Percentiles rank a stretch among this genome's conserved stretches.
phyloP scores from a whole-genome alignment of 2,113 vertebrate genomes.

The Platysteira castanea region DNA sequence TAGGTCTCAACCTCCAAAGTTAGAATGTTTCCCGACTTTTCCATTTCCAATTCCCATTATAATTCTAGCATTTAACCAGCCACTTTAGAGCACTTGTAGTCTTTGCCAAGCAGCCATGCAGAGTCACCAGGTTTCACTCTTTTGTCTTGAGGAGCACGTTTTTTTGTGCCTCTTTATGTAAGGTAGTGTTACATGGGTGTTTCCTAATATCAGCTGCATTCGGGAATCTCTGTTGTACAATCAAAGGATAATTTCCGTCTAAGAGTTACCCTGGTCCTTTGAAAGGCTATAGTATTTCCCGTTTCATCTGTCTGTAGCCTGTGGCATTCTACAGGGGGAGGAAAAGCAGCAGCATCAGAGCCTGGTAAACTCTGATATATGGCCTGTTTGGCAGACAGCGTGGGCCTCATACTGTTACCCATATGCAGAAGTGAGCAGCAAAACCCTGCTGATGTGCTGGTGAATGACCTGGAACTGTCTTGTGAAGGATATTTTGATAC shows the following conservation, averaged over 20 bases:
- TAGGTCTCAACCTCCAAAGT: neutral
- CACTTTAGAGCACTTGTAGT: neutral
- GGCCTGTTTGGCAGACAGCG: neutral
- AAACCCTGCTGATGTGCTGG: neutral
- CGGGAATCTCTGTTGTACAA: neutral
- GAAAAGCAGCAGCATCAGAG: neutral
- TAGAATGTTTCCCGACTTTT: conserved; percentile 24
- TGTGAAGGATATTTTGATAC: neutral
- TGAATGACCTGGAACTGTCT: conserved; percentile 26
- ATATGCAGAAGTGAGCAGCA: neutral
- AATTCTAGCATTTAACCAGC: neutral
- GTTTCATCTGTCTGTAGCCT: conserved; percentile 47
- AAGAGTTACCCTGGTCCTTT: neutral
- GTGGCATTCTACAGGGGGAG: conserved; percentile 14
- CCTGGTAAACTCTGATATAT: conserved; percentile 4
- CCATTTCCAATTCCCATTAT: conserved; percentile 11
- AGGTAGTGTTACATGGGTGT: conserved; percentile 35
- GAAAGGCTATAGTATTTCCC: conserved; percentile 38
- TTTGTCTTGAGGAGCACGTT: neutral
- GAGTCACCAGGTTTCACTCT: conserved; percentile 22
- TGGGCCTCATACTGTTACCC: neutral
- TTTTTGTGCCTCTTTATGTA: conserved; percentile 2
- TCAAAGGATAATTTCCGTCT: conserved; percentile 13
- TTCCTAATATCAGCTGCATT: neutral
- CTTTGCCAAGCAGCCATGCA: neutral